Evolutionary conservation across 2,797 vertebrate genomes (phyloP), one percentile per base, ranked within the genome.

Genomic region (Chanos chanos): DNA sequence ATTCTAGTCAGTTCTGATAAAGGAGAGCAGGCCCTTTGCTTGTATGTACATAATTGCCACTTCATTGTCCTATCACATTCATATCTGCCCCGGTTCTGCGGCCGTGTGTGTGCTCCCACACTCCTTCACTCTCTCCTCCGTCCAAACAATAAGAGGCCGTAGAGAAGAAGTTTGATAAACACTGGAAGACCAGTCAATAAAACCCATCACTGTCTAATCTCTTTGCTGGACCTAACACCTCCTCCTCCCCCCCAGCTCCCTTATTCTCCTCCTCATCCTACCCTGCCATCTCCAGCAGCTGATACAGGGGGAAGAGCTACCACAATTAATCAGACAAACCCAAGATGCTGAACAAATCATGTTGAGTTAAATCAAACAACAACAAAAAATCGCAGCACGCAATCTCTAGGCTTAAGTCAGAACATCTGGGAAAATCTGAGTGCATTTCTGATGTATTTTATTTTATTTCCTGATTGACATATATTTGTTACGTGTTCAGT

Each of bases 31-130:
- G 71, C 72, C 66, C 75, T 54, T 74, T 67, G 67, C 76, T 70
- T 80, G 79, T 77, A 84, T 76, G 77, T 80, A 77, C 76, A 83
- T 87, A 87, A 86, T 86, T 88, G 84, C 70, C 79, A 83, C 82
- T 87, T 88, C 82, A 86, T 82, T 88, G 82, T 87, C 81, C 86
- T 84, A 84, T 87, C 84, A 87, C 78, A 89, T 88, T 89, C 82
- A 85, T 82, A 86, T 88, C 81, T 80, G 76, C 3, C 53, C 52
- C n/a, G n/a, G n/a, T n/a, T n/a, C n/a, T n/a, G n/a, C n/a, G n/a
- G n/a, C n/a, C n/a, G n/a, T n/a, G n/a, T n/a, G n/a, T n/a, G n/a
- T n/a, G n/a, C n/a, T n/a, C n/a, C n/a, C 62, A 51, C 21, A 43
- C 62, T 47, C 73, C 72, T 70, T 75, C 69, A 37, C n/a, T 21